A percentile compares a stretch with the other conserved stretches of the same genome.
Evolutionary conservation across 1,140 invertebrate species (phyloP).

Genomic region (Adelges cooleyi): DNA sequence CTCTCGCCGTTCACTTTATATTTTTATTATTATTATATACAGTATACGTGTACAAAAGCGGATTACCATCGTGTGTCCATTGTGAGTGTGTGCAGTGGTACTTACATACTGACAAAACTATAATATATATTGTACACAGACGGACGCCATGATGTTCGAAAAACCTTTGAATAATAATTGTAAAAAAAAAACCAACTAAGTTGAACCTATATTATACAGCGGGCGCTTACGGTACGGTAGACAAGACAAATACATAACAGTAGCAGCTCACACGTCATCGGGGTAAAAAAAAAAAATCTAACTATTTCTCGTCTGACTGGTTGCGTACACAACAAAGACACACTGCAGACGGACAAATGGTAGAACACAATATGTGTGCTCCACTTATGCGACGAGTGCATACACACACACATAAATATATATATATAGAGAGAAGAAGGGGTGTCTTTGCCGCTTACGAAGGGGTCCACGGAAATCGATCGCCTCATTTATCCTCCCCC

Average conservation of each 20-base stretch:
- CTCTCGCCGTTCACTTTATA: not conserved
- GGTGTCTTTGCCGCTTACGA: not conserved
- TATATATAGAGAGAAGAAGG: not conserved
- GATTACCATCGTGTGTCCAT: conserved; percentile 6
- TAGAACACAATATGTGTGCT: too few relatives aligned
- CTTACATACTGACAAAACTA: conserved; percentile 5
- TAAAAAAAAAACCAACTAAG: not conserved
- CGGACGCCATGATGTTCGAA: conserved; percentile 21
- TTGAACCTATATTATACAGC: not conserved
- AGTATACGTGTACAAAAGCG: conserved; percentile 1
- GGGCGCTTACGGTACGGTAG: not conserved
- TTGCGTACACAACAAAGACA: conserved; percentile 4
- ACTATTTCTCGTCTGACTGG: conserved; percentile 19
- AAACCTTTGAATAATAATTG: conserved; percentile 26
- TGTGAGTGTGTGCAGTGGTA: not conserved
- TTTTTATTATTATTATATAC: not conserved
- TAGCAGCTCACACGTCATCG: not conserved
- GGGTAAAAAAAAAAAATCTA: not conserved
- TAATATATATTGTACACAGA: not conserved
- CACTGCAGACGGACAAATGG: too few relatives aligned
- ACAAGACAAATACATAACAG: not conserved
- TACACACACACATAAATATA: not conserved
- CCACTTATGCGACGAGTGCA: not conserved
- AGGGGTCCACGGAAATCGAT: conserved; percentile 19
- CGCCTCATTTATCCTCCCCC: not conserved